Evolutionary conservation across 2,888 invertebrate species (phyloP), one percentile per base, ranked within the genome.

Genomic region (Yponomeuta evonymella): DNA sequence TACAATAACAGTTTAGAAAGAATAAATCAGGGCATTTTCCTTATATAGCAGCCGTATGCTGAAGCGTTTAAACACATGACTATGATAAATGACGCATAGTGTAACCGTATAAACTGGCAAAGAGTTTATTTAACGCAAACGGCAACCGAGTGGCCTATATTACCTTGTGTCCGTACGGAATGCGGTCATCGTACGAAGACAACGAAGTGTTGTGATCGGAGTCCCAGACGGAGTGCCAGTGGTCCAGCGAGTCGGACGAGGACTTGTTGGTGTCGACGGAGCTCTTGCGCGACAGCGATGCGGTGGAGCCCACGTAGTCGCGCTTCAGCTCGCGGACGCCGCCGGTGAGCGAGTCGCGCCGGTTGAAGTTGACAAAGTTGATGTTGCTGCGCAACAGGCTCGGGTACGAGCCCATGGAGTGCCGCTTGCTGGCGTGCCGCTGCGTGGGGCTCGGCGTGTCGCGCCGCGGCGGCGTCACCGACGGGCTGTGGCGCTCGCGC

Each of bases 241-340:
- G 93, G 79, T 96, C 96, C 83, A 96, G 82, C 1, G 96, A 96
- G 83, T 96, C 96, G 62, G 95, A 94, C 0, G 96, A 96, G 71
- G 91, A 92, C 74, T 91, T 92, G 76, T 89, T 90, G 72, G 90
- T 90, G 73, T 90, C 91, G 48, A 90, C 89, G 0, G 90, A 91
- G 78, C 88, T 91, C 78, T 94, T 93, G 76, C 94, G 90, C 43
- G 89, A 86, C 23, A 92, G 75, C 0, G 89, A 88, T 75, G 83
- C 87, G 67, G 83, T 86, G 1, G 90, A 91, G 8, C 91, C 89
- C 62, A 93, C 93, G 69, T 94, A 93, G 78, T 94, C 93, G 64
- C 93, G 85, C 75, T 92, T 93, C 90, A 92, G 90, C 70, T 93
- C 92, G 75, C 92, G 81, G 65, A 92, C 77, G 72, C 82, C 89